Percentiles rank a stretch among this genome's conserved stretches.
Evolutionary conservation across 2,113 vertebrate genomes (phyloP).

Genomic region (Benitochromis conjunctus): DNA sequence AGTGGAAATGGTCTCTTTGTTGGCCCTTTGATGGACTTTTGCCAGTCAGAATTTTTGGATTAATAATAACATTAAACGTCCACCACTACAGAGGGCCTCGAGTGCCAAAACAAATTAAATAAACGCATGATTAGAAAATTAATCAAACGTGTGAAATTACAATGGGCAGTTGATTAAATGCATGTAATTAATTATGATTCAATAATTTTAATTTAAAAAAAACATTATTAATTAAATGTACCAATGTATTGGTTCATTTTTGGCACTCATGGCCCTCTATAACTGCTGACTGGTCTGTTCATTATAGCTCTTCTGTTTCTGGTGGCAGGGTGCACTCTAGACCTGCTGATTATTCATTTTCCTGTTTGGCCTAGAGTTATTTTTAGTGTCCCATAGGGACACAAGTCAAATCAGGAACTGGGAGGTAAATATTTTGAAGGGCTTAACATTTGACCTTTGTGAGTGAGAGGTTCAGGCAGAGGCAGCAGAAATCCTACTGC

Average conservation of each 20-base stretch:
- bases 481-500: neutral
- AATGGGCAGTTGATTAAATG: neutral
- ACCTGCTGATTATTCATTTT: neutral
- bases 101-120: neutral
- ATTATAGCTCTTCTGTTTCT: neutral
- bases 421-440: accelerated
- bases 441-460: neutral
- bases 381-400: neutral
- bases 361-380: accelerated
- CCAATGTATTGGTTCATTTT: neutral
- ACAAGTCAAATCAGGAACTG: neutral
- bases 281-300: neutral
- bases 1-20: accelerated
- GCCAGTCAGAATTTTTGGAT: accelerated
- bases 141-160: neutral
- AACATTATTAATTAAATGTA: neutral
- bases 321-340: neutral
- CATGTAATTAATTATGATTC: neutral
- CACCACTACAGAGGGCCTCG: neutral
- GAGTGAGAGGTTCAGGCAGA: neutral
- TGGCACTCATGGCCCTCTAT: neutral
- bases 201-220: neutral
- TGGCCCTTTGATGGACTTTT: neutral
- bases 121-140: neutral
- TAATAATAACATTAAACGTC: neutral